phyloP scores from a whole-genome alignment of 2,113 vertebrate genomes.

The Rhinoderma darwinii region DNA sequence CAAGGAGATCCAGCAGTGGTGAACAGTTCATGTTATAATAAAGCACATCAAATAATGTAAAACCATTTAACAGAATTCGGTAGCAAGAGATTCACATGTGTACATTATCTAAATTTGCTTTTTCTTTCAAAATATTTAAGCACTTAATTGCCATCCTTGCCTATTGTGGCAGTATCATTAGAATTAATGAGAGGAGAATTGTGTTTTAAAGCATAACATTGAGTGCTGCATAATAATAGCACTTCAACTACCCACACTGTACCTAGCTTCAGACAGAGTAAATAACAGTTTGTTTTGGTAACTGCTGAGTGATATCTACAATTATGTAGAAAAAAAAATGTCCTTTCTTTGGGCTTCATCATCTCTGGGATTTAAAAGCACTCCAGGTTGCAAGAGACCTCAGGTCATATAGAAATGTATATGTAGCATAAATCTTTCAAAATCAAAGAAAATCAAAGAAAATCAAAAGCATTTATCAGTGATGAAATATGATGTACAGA shows the following conservation, averaged over 20 bases:
- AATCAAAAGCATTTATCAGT: neutral
- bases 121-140: neutral
- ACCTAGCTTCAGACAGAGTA: constrained; percentile 12
- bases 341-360: constrained; percentile 4
- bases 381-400: neutral
- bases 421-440: neutral
- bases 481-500: neutral
- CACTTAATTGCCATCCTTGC: neutral
- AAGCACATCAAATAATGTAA: neutral
- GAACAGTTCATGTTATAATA: neutral
- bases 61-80: neutral
- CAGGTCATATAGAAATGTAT: constrained; percentile 31
- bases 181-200: constrained; percentile 3
- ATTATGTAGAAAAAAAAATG: constrained; percentile 24
- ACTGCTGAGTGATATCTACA: constrained; percentile 28
- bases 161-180: neutral
- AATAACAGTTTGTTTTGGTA: constrained; percentile 31
- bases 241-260: neutral
- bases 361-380: constrained; percentile 30
- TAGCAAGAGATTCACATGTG: neutral
- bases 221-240: constrained; percentile 1
- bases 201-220: neutral
- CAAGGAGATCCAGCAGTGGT: neutral
- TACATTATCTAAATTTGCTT: neutral
- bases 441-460: neutral